Conservation (phyloP, 53 echinoderm and acorn worm species). For the Astropecten irregularis region DNA sequence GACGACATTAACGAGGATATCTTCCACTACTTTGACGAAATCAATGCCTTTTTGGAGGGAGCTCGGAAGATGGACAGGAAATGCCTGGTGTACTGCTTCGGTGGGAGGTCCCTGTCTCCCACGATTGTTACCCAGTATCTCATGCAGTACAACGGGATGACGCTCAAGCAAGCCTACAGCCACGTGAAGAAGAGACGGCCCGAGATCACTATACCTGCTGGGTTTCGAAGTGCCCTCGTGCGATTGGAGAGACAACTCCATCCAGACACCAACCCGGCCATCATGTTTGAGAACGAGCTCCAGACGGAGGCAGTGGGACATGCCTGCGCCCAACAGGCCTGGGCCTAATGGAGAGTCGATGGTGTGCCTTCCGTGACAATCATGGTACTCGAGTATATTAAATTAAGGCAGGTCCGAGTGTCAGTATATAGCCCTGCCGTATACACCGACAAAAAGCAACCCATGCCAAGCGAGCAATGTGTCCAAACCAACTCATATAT, state of each 20-base stretch:
- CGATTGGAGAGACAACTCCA: conserved; percentile 71
- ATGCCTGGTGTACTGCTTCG: conserved; percentile 81
- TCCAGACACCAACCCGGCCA: conserved; percentile 63
- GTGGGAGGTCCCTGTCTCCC: conserved; percentile 70
- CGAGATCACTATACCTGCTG: conserved; percentile 61
- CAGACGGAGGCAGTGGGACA: conserved; percentile 30
- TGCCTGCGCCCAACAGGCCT: conserved; percentile 70
- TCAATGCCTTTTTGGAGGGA: conserved; percentile 85
- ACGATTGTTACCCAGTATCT: conserved; percentile 85
- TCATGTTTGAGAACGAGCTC: conserved; percentile 58
- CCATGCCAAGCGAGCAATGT: too few relatives aligned
- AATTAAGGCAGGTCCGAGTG: too few relatives aligned
- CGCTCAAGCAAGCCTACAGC: conserved; percentile 69
- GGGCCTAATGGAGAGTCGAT: conserved; percentile 39
- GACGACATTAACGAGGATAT: conserved; percentile 73
- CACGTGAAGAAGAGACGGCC: conserved; percentile 73
- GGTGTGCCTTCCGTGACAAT: not conserved
- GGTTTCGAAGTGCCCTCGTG: conserved; percentile 78
- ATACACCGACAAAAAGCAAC: too few relatives aligned
- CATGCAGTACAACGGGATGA: conserved; percentile 79
- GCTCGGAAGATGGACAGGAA: conserved; percentile 74
- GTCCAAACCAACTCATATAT: too few relatives aligned
- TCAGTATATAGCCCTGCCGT: too few relatives aligned
- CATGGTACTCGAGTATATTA: too few relatives aligned
- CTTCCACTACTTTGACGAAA: conserved; percentile 85